Evolutionary conservation across 2,888 invertebrate genomes (phyloP), one percentile per base, ranked within the genome.

Genomic region (Ametastegia equiseti): DNA sequence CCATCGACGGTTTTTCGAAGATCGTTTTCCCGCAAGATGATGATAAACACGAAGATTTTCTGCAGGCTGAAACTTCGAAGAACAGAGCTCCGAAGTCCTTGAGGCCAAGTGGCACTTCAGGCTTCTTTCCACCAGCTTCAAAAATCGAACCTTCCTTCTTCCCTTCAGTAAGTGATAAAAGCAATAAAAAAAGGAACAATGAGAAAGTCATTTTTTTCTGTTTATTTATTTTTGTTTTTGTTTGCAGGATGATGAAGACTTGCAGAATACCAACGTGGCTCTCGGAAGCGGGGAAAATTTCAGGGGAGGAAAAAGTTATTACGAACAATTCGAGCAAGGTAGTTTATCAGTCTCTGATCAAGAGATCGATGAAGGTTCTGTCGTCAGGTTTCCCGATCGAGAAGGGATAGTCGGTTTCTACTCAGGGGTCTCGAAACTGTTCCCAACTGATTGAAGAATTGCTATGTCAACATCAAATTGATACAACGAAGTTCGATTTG

Each of bases 51-150:
- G 47, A 39, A 3, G 57, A 65, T 19, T 33, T 54, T 11, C n/a
- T n/a, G n/a, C 45, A 63, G 9, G 47, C 11, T 9, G 47, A n/a
- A 30, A 2, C 77, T 60, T 15, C 39, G 15, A 9, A 27, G 7
- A 85, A 84, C 65, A 83, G 86, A 9, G 83, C 84, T 7, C 81
- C 83, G 6, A 84, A 85, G 63, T 84, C 85, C 0, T 77, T 83
- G 77, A 78, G 27, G 15, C 33, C 30, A 5, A 78, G 73, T 33
- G 81, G 81, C 79, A 45, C 57, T 27, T 11, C 67, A 80, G 73
- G 83, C 83, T 11, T 78, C 27, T 71, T 71, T 71, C 71, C 71
- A 27, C 15, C 83, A 78, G 57, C 75, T 60, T 39, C 79, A 42
- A 23, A 33, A 9, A 4, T 80, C 45, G 63, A 65, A 9, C n/a